A percentile compares a stretch with the other conserved stretches of the same genome.
phyloP scores from a whole-genome alignment of 2,797 vertebrate species.

The Sitta carolinensis region DNA sequence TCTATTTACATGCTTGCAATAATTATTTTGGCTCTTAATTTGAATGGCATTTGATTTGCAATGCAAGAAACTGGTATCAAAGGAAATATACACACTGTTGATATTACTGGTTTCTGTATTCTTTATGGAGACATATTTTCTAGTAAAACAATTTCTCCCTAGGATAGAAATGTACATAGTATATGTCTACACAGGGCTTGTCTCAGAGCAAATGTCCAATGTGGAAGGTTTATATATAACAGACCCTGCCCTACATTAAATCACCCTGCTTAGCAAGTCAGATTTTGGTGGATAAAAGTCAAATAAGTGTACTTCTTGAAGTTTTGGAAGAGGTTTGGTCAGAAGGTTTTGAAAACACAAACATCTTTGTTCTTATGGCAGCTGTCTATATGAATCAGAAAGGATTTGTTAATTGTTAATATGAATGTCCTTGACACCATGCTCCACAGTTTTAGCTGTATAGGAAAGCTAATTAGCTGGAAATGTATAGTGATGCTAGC shows the following conservation, averaged over 20 bases:
- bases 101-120: background rate
- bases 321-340: background rate
- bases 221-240: background rate
- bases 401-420: background rate
- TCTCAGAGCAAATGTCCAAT: background rate
- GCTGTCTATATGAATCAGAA: background rate
- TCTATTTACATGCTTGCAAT: background rate
- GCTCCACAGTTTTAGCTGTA: background rate
- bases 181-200: background rate
- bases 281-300: background rate
- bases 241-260: background rate
- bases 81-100: background rate
- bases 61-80: background rate
- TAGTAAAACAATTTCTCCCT: background rate
- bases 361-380: background rate
- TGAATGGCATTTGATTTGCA: background rate
- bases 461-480: background rate
- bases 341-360: background rate
- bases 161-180: background rate
- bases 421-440: accelerated
- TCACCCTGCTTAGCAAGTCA: background rate
- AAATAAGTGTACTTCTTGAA: background rate
- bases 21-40: background rate
- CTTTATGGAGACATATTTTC: background rate
- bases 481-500: background rate